Percentiles rank a stretch among this genome's conserved stretches.
Conservation (phyloP, 2,797 vertebrate species). For the Cottoperca gobio region DNA sequence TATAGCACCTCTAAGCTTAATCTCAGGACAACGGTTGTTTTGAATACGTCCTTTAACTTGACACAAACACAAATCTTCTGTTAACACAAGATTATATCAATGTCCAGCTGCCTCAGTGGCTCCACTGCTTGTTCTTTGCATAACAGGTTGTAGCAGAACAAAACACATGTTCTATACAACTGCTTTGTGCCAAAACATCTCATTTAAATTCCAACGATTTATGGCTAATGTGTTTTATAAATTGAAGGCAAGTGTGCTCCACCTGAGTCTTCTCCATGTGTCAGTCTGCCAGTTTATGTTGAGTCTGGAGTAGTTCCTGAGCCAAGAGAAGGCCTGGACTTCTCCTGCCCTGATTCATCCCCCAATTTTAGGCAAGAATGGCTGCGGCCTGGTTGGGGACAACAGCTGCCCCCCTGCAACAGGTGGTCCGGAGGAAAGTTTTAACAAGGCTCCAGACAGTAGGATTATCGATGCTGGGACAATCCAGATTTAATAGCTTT, state of each 20-base stretch:
- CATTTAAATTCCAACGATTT: slow-evolving; percentile 35
- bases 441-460: slow-evolving; percentile 74
- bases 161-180: slow-evolving; percentile 3
- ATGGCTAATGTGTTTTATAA: slow-evolving; percentile 35
- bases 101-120: slow-evolving; percentile 8
- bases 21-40: slow-evolving; percentile 28
- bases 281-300: slow-evolving; percentile 43
- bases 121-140: slow-evolving; percentile 1
- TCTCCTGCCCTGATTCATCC: slow-evolving; percentile 21
- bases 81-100: slow-evolving; percentile 25
- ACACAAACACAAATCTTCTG: slow-evolving; percentile 17
- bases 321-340: slow-evolving; percentile 20
- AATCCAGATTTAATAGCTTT: slow-evolving; percentile 74
- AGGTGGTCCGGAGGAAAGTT: slow-evolving; percentile 83
- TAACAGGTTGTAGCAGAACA: slow-evolving; percentile 15
- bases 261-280: slow-evolving; percentile 43
- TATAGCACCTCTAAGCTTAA: slow-evolving; percentile 47
- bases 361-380: slow-evolving; percentile 33
- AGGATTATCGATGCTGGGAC: slow-evolving; percentile 70
- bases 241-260: slow-evolving; percentile 35
- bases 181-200: slow-evolving; percentile 17
- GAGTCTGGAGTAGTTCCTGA: slow-evolving; percentile 40
- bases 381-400: slow-evolving; percentile 44
- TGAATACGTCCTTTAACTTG: background rate
- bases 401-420: slow-evolving; percentile 80